Evolutionary conservation across 2,888 invertebrate species (phyloP).

Genomic region (Argyra leucocephala): DNA sequence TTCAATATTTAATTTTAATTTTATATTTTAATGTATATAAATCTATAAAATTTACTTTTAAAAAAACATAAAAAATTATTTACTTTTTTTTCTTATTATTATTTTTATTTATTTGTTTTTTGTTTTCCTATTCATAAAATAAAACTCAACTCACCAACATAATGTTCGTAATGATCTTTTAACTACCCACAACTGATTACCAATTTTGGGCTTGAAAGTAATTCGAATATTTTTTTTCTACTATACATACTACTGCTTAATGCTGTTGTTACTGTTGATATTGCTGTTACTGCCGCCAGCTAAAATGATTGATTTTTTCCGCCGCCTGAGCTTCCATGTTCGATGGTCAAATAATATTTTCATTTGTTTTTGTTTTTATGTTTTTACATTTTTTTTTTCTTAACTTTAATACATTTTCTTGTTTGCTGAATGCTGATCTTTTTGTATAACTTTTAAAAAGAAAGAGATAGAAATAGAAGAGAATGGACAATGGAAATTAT

Average conservation of each 20-base stretch:
- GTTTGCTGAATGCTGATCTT: too few species aligned
- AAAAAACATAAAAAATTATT: too few species aligned
- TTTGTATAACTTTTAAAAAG: too few species aligned
- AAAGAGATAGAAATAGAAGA: not conserved
- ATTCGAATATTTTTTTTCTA: not conserved
- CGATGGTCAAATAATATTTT: too few species aligned
- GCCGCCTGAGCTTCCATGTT: not conserved
- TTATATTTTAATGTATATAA: too few species aligned
- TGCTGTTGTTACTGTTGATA: not conserved
- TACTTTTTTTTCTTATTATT: too few species aligned
- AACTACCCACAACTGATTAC: constrained; percentile 6
- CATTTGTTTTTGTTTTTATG: too few species aligned
- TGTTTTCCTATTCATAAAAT: not conserved
- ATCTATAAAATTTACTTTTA: too few species aligned
- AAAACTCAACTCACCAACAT: not conserved
- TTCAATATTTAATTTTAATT: too few species aligned
- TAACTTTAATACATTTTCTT: too few species aligned
- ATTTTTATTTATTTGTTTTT: not conserved
- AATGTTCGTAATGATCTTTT: constrained; percentile 1
- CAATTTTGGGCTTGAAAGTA: not conserved
- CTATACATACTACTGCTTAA: not conserved
- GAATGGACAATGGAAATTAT: not conserved
- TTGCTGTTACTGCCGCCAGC: not conserved
- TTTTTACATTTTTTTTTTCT: too few species aligned
- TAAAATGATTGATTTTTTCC: constrained; percentile 4